Evolutionary conservation across 2,888 invertebrate species (phyloP), one percentile per base, ranked within the genome.

Genomic region (Catocala nupta): DNA sequence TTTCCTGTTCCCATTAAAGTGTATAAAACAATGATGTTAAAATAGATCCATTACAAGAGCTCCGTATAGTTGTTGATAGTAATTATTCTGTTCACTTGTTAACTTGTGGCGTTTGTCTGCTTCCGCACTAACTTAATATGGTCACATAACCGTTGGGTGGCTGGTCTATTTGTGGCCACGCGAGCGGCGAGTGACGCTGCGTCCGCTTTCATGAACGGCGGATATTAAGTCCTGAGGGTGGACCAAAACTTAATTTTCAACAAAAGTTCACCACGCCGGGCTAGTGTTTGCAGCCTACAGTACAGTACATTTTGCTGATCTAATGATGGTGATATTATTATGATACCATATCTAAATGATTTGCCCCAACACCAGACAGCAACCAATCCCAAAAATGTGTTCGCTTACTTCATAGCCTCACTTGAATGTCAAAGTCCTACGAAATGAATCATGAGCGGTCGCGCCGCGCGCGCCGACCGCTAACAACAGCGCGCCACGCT

Each of bases 401-500:
- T 45, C 71, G 74, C 76, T 45, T 9, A 45, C 78, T 74, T 75
- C 43, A 62, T 69, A 69, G 77, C 79, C 63, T 59, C 58, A 45
- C 39, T 58, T 75, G 81, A 82, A 81, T 81, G 85, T 84, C 86
- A 86, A 81, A 79, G 81, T 71, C 82, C 81, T 72, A 67, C 59
- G 11, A 13, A 42, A 71, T 81, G 81, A 80, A 66, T 83, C 81
- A 83, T 54, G 53, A 43, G 49, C 39, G 10, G 58, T 45, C 44
- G 60, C 68, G 68, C 68, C 45, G 55, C 70, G 68, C 70, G n/a
- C n/a, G n/a, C n/a, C n/a, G n/a, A n/a, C n/a, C n/a, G n/a, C n/a
- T n/a, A n/a, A n/a, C n/a, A n/a, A n/a, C 72, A 66, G 64, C 58
- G 56, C 71, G 78, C 73, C 71, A 81, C 81, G 79, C 73, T 84